These are phyloP conservation scores for Pteria penguin DNA, from an alignment of 2,888 invertebrate genomes.

Conservation along the genomic window DNA sequence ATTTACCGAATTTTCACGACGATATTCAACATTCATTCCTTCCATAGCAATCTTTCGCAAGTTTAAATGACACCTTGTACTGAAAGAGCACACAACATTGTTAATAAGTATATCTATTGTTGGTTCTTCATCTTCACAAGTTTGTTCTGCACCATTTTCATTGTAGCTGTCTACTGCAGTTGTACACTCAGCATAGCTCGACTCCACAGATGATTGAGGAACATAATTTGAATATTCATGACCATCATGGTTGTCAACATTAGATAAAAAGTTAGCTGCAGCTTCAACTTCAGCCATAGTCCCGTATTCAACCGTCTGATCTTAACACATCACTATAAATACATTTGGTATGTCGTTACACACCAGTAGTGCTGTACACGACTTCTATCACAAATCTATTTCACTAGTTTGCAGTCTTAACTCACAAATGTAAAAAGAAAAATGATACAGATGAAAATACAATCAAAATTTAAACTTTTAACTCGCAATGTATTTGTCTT, in stretches of 20 bases:
- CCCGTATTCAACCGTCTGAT: no score
- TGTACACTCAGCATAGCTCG: not conserved
- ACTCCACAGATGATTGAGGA: not conserved
- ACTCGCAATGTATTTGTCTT: no score
- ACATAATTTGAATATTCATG: not conserved
- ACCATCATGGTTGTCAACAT: not conserved
- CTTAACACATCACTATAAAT: no score
- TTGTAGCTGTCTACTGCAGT: not conserved
- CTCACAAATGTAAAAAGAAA: no score
- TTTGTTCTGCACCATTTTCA: not conserved
- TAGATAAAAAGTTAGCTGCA: not conserved
- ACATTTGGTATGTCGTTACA: no score
- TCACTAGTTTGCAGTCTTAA: no score
- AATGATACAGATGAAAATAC: no score
- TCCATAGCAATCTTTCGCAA: slow-evolving; percentile 94
- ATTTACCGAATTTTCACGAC: slow-evolving; percentile 92
- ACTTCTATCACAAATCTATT: no score
- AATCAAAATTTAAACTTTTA: no score
- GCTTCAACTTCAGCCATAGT: not conserved
- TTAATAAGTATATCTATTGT: slow-evolving; percentile 87
- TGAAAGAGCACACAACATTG: slow-evolving; percentile 98
- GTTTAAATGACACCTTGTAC: slow-evolving; percentile 97
- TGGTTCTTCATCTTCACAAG: not conserved
- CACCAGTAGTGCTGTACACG: no score
- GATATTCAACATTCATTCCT: slow-evolving; percentile 96